Base-by-base conservation (phyloP, 2,797 vertebrate genomes). In the Chrysocyon brachyurus region DNA sequence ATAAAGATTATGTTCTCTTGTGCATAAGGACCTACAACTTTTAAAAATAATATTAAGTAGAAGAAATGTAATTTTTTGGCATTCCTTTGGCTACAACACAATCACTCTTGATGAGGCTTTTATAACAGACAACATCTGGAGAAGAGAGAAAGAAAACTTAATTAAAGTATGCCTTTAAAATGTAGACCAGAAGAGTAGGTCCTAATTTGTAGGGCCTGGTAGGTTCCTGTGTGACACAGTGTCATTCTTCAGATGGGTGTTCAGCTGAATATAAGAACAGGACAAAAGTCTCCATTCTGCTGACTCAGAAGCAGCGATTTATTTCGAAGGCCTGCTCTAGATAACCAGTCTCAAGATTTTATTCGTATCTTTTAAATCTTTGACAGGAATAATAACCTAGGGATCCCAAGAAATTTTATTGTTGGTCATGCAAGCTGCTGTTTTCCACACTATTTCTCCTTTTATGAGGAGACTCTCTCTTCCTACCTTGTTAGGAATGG, bases 351-450 rank as follows among this genome's bases (percentile, higher is more conserved):
- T 33, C 57, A 46, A 81, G 57, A 81, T 72, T 87, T 33, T 56
- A 56, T 64, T 91, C 61, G 33, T 26, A 28, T 63, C 28, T 63
- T 68, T 68, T 40, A 85, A 81, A 56, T 81, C 56, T 72, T 72
- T 46, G 40, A 79, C 61, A 95, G 72, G 26, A 95, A 66, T 85
- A 84, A 78, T 61, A 52, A 78, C 78, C 52, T 40, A 61, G 81
- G 28, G n/a, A 72, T 33, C 57, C 28, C 22, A 0, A 90, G 22
- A 6, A 21, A 72, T 28, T 56, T 16, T 61, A 16, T 54, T 7
- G 14, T 33, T 56, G 73, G 64, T 72, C 54, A 56, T 57, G 49
- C 40, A 81, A 72, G 22, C 75, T 59, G 63, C 82, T 49, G 33
- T 68, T 64, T 87, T 73, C 83, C 22, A 64, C 33, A 56, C 5